Base-by-base conservation (phyloP, 2,888 invertebrate species). In the Chorisops tibialis region DNA sequence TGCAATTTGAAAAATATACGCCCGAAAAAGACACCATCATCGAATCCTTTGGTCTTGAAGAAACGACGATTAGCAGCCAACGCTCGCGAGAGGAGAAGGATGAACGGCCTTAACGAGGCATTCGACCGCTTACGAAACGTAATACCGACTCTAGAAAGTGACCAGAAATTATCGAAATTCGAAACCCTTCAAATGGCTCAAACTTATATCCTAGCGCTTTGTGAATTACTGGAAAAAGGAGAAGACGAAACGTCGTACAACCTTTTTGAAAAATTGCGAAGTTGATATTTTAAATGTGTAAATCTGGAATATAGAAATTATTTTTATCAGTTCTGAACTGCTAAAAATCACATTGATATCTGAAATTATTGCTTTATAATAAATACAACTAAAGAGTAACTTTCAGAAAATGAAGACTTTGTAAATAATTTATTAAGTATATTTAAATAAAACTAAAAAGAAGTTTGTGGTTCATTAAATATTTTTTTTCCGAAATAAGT, bases 151-250 rank as follows among this genome's bases (percentile, higher is more conserved):
- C 76, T 88, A 56, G 86, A 86, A 4, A 83, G 84, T 58, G 87
- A 89, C 70, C 84, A 86, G 70, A 87, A 88, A 74, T 77, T 89
- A 38, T 88, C 88, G 68, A 89, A 89, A 76, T 89, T 84, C 72
- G 89, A 89, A 73, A 89, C 89, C 0, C 76, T 89, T 24, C 89
- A 89, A 79, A 88, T 89, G 88, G 89, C 89, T 0, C 88, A 89
- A 70, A 87, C 85, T 5, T 89, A 89, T 70, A 89, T 89, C 60
- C 76, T 82, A 5, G 87, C 88, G 0, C 75, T 89, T 12, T 82
- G 84, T 72, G 87, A 88, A 71, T 78, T 88, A 41, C 78, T 87
- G 54, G 81, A 83, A 63, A 75, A 78, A 45, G 75, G 67, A 11
- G 63, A 61, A 24, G 69, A 71, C 50, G 22, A 67, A 63, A 52